A percentile compares a stretch with the other conserved stretches of the same genome.
Evolutionary conservation across 2,888 invertebrate genomes (phyloP).

Genomic region (Parnassius apollo): DNA sequence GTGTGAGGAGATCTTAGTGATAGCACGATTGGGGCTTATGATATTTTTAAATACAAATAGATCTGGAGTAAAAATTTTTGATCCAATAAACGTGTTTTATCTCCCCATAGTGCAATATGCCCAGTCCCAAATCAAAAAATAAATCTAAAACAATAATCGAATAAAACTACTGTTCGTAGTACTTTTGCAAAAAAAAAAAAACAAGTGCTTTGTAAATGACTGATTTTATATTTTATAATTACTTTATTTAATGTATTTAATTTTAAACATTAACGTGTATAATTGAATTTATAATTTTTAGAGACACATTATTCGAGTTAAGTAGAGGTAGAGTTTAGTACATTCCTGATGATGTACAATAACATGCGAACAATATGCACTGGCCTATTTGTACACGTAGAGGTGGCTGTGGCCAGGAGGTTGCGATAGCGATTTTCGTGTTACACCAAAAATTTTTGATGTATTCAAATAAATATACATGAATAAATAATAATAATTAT

Average conservation of each 20-base stretch:
- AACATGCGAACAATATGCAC: constrained; percentile 39
- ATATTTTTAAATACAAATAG: constrained; percentile 2
- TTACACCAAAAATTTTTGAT: constrained; percentile 76
- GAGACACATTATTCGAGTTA: constrained; percentile 44
- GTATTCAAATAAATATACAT: constrained; percentile 73
- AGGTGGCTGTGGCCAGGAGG: constrained; percentile 47
- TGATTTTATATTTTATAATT: constrained; percentile 64
- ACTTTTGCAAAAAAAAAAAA: constrained; percentile 49
- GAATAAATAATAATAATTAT: constrained; percentile 63
- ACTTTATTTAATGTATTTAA: constrained; percentile 67
- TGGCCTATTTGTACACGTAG: constrained; percentile 53
- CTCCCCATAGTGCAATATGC: constrained; percentile 40
- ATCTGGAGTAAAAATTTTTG: constrained; percentile 3
- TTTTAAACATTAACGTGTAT: constrained; percentile 45
- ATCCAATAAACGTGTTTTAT: constrained; percentile 14
- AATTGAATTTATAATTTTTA: constrained; percentile 41
- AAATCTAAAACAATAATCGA: constrained; percentile 36
- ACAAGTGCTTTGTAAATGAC: constrained; percentile 64
- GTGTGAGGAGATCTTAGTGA: constrained; percentile 4
- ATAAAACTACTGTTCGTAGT: constrained; percentile 32
- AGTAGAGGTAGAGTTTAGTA: constrained; percentile 64
- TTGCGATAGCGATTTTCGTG: constrained; percentile 64
- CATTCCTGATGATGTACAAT: constrained; percentile 77
- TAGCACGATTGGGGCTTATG: constrained; percentile 15
- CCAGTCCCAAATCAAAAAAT: constrained; percentile 39